These are phyloP conservation scores for Leuciscus idus DNA, from an alignment of 2,113 vertebrate species.

Conservation along the genomic window DNA sequence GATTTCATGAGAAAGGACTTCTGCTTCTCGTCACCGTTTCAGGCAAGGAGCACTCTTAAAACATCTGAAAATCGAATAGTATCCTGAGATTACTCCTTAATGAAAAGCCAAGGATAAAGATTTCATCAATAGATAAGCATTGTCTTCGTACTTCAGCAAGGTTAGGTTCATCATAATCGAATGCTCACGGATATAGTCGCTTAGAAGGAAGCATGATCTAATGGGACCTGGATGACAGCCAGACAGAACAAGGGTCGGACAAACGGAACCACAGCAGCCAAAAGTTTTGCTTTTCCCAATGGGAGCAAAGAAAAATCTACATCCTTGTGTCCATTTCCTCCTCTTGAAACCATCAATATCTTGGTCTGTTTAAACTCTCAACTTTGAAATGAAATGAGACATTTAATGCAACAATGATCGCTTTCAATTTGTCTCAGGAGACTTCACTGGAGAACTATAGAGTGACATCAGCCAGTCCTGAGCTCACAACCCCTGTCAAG, in stretches of 20 bases:
- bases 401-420: constrained; percentile 27
- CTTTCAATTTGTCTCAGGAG: constrained; percentile 27
- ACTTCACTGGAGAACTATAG: not conserved
- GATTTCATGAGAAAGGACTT: not conserved
- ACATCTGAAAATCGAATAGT: not conserved
- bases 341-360: constrained; percentile 28
- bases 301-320: constrained; percentile 35
- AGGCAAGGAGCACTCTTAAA: not conserved
- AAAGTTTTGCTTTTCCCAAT: constrained; percentile 11
- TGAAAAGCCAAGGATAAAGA: not conserved
- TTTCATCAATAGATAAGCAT: not conserved
- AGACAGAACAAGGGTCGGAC: constrained; percentile 60
- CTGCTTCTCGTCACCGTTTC: not conserved
- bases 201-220: constrained; percentile 52
- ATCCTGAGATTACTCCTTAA: not conserved
- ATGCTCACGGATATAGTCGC: not conserved
- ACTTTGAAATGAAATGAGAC: not conserved
- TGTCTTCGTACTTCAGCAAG: not conserved
- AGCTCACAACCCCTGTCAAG: constrained; percentile 29
- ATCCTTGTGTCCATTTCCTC: constrained; percentile 25
- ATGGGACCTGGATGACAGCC: constrained; percentile 55
- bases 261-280: constrained; percentile 44
- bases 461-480: not conserved
- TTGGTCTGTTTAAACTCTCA: constrained; percentile 23
- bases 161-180: not conserved